A percentile compares a stretch with the other conserved stretches of the same genome.
Evolutionary conservation across 2,888 invertebrate genomes (phyloP).

Genomic region (Dione juno): DNA sequence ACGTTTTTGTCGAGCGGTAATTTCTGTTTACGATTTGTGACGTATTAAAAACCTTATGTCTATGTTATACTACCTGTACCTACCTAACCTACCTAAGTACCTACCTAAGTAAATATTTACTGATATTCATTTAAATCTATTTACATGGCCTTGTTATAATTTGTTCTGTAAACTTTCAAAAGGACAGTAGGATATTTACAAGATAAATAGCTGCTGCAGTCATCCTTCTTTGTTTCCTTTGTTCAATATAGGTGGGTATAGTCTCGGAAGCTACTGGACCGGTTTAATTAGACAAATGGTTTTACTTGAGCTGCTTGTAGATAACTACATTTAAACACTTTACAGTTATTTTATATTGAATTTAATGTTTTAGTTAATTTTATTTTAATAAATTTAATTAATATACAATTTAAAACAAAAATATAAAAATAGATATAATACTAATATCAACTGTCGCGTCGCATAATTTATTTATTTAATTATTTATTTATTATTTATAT

Average conservation of each 20-base stretch:
- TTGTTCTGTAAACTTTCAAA: neutral
- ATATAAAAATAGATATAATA: too few relatives aligned
- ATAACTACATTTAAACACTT: slow-evolving; percentile 4
- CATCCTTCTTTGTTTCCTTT: slow-evolving; percentile 17
- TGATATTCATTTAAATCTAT: neutral
- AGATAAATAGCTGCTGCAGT: slow-evolving; percentile 18
- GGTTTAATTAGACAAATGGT: slow-evolving; percentile 24
- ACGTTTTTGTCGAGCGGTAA: too few relatives aligned
- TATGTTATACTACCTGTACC: too few relatives aligned
- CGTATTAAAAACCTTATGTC: too few relatives aligned
- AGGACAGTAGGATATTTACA: neutral
- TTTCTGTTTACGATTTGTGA: too few relatives aligned
- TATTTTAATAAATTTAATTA: too few relatives aligned
- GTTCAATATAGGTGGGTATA: slow-evolving; percentile 3
- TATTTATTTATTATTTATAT: too few relatives aligned
- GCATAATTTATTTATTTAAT: too few relatives aligned
- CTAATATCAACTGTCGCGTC: too few relatives aligned
- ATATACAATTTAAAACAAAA: too few relatives aligned
- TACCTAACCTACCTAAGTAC: too few relatives aligned
- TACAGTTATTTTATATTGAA: neutral
- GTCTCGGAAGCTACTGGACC: slow-evolving; percentile 20
- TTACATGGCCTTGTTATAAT: neutral
- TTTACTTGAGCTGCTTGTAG: slow-evolving; percentile 7
- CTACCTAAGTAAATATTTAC: neutral
- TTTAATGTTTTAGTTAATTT: neutral